phyloP scores from a whole-genome alignment of 2,797 vertebrate genomes.

The Molossus alvarezi region DNA sequence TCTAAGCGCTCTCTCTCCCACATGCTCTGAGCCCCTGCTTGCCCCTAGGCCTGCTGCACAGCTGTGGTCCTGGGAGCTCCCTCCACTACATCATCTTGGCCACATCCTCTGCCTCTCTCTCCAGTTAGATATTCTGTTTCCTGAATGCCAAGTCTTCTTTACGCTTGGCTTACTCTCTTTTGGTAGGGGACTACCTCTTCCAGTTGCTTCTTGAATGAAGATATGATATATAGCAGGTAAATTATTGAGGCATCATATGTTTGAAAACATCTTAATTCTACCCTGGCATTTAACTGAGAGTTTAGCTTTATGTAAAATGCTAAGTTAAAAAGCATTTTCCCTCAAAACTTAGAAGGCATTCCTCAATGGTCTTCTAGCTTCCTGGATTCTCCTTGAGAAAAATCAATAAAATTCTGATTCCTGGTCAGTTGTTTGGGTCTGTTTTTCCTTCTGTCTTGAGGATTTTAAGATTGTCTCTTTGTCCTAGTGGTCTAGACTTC shows the following conservation, averaged over 20 bases:
- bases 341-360: conserved; percentile 20
- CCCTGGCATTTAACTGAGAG: background rate
- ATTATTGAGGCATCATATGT: background rate
- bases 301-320: conserved; percentile 42
- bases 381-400: background rate
- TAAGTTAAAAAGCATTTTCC: conserved; percentile 15
- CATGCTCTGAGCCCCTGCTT: background rate
- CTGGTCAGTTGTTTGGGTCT: background rate
- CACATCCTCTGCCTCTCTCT: background rate
- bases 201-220: background rate
- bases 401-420: background rate
- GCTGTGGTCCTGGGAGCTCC: background rate
- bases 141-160: background rate
- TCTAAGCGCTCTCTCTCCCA: background rate
- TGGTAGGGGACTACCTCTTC: background rate
- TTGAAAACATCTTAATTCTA: conserved; percentile 41
- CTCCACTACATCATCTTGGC: background rate
- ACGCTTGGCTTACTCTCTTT: background rate
- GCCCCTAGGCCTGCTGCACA: background rate
- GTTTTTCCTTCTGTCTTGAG: background rate
- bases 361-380: background rate
- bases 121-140: background rate
- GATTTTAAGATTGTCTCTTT: background rate
- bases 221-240: background rate
- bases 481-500: background rate